Base-by-base conservation (phyloP, 2,113 vertebrate species). In the Pyxicephalus adspersus region DNA sequence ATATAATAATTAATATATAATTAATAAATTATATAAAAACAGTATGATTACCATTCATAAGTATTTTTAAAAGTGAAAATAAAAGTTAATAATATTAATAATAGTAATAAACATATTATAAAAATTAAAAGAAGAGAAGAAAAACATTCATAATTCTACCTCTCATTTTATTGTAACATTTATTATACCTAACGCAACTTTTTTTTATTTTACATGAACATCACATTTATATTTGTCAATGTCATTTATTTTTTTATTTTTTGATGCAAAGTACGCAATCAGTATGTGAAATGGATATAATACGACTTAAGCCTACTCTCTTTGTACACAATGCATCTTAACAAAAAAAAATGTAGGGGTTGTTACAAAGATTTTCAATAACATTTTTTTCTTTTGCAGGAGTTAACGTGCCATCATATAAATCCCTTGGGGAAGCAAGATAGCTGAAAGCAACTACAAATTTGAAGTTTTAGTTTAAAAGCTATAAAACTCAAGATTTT, bases 401-500 rank as follows among this genome's bases (percentile, higher is more conserved):
- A 64, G 78, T 80, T 80, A 63, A 72, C 38, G 31, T 22, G 20
- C 68, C 68, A 64, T 55, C 45, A 31, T 65, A 63, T 55, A 72
- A 73, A 25, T 81, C 68, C 58, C 78, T 20, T 64, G 64, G 65
- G 79, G 9, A n/a, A 64, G 45, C 25, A 16, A 66, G 45, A 81
- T 81, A 73, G 58, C 68, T 64, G 22, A 73, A 64, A 64, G 45
- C 28, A 72, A 34, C 45, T 50, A 73, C 79, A 73, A 73, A 73
- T 81, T 54, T 81, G 65, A 81, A 81, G 45, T 81, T 81, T 73
- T 73, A 64, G 25, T 64, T 81, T 70, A 80, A 81, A 81, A 73
- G 68, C 60, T 64, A 73, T 81, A 81, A 81, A 81, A 81, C 60
- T 23, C n/a, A 11, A 81, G 68, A 81, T 81, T 81, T 81, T 81